Evolutionary conservation across 1,140 invertebrate genomes (phyloP).

Genomic region (Heliothis virescens): DNA sequence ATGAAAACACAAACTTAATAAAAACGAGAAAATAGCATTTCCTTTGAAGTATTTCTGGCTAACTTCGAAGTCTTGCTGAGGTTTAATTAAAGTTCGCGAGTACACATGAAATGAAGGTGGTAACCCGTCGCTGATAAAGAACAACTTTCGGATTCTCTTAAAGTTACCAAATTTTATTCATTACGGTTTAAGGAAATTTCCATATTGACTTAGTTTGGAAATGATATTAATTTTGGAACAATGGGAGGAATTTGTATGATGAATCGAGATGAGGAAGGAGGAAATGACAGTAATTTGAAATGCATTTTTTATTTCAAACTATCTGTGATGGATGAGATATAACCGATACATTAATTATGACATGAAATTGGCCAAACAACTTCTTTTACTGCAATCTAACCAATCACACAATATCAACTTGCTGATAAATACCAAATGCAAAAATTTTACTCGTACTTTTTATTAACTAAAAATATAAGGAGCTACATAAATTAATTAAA

Average conservation of each 20-base stretch:
- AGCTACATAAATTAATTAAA: background rate
- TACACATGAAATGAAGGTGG: slow-evolving; percentile 21
- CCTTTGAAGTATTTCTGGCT: slow-evolving; percentile 33
- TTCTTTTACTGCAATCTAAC: too few species aligned
- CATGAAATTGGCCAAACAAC: too few species aligned
- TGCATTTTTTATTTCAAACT: background rate
- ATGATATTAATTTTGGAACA: slow-evolving; percentile 14
- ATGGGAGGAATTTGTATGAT: background rate
- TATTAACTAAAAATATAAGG: background rate
- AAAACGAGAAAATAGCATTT: slow-evolving; percentile 48
- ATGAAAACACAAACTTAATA: background rate
- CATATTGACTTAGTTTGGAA: slow-evolving; percentile 5
- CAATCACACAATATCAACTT: too few species aligned
- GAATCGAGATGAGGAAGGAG: too few species aligned
- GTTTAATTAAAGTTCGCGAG: slow-evolving; percentile 51
- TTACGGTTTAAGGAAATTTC: slow-evolving; percentile 11
- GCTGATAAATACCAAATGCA: too few species aligned
- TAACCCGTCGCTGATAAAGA: slow-evolving; percentile 20
- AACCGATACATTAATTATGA: too few species aligned
- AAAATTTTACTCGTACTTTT: too few species aligned
- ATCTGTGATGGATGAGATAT: too few species aligned
- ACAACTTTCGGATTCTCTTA: background rate
- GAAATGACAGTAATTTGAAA: background rate
- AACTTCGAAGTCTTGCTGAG: slow-evolving; percentile 26
- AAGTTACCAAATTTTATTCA: slow-evolving; percentile 35